A percentile compares a stretch with the other conserved stretches of the same genome.
These are phyloP conservation scores for Australoheros facetus DNA, from an alignment of 2,797 vertebrate species.

Conservation along the genomic window DNA sequence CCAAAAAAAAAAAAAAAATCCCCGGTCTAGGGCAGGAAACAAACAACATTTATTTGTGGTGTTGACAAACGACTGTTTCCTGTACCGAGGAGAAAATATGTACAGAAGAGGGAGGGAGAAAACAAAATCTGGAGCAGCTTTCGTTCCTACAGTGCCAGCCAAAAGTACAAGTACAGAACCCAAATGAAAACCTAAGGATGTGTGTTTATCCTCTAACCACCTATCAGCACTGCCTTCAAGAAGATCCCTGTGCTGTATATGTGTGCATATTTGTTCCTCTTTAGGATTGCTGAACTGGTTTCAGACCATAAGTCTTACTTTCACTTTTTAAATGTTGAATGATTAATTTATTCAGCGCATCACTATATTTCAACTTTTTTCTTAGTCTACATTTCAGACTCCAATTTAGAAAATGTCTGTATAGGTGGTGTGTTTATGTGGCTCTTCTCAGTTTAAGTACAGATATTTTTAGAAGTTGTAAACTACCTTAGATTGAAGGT, in stretches of 20 bases:
- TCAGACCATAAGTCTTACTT: background rate
- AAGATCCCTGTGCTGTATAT: slow-evolving; percentile 24
- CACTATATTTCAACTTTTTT: background rate
- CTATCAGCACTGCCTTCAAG: slow-evolving; percentile 10
- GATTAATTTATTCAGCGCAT: background rate
- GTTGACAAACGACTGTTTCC: slow-evolving; percentile 71
- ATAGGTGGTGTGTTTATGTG: background rate
- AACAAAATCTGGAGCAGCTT: slow-evolving; percentile 22
- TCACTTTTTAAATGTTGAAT: background rate
- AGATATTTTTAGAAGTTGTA: background rate
- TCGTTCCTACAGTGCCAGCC: slow-evolving; percentile 24
- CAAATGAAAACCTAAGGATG: slow-evolving; percentile 31
- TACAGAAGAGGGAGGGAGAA: background rate
- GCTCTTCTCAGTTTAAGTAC: background rate
- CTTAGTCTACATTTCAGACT: background rate
- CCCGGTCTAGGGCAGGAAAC: slow-evolving; percentile 56
- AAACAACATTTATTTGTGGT: slow-evolving; percentile 71
- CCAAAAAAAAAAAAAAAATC: slow-evolving; percentile 56
- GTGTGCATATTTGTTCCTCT: background rate
- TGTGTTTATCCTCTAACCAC: slow-evolving; percentile 40
- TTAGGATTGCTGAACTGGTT: background rate
- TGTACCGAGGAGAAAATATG: slow-evolving; percentile 56
- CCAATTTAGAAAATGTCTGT: background rate
- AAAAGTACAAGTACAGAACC: slow-evolving; percentile 18
- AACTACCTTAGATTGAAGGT: background rate